A percentile compares a stretch with the other conserved stretches of the same genome.
Evolutionary conservation across 1,140 invertebrate genomes (phyloP).

Genomic region (Aphis gossypii): DNA sequence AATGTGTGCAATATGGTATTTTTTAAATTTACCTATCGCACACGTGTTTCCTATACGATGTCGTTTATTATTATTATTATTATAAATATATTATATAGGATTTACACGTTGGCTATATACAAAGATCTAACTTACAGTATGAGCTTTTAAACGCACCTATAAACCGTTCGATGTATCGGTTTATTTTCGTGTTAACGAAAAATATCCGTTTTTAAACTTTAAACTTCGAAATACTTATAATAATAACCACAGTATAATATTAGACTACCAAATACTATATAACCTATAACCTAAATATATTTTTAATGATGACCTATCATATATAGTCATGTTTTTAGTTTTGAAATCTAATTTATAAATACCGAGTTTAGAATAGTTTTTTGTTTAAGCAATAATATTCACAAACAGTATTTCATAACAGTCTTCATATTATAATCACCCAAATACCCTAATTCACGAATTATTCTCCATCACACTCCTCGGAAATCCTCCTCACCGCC

Average conservation of each 20-base stretch:
- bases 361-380: no score
- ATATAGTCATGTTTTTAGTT: background rate
- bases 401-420: no score
- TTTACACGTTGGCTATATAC: background rate
- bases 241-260: background rate
- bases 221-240: background rate
- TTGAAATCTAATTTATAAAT: background rate
- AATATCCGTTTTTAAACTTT: background rate
- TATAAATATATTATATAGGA: background rate
- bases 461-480: no score
- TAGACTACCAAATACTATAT: no score
- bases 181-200: background rate
- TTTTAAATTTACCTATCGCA: background rate
- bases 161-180: background rate
- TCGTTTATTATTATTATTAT: background rate
- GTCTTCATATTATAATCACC: no score
- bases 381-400: no score
- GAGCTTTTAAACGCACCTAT: background rate
- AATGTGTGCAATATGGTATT: background rate
- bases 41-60: no score
- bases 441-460: no score
- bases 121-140: background rate
- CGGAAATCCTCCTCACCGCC: no score
- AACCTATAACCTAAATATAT: background rate
- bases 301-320: no score